phyloP scores from a whole-genome alignment of 1,140 invertebrate genomes.

The Aphelinus certus region DNA sequence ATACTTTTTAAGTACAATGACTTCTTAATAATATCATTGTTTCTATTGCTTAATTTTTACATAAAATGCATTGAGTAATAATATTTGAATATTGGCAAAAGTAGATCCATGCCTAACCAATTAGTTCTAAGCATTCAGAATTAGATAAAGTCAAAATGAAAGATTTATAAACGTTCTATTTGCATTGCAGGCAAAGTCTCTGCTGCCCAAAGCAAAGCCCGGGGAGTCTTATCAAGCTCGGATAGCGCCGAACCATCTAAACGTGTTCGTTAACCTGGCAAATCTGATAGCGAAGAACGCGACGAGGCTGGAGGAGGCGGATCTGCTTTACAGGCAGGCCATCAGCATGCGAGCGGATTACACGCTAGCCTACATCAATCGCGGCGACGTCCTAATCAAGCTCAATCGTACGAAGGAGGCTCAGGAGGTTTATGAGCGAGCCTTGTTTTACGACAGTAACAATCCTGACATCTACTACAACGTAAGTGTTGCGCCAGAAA shows the following conservation, averaged over 20 bases:
- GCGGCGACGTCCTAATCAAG: conserved; percentile 95
- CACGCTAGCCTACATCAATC: conserved; percentile 96
- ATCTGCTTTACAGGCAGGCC: conserved; percentile 91
- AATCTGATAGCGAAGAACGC: conserved; percentile 94
- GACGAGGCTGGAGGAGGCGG: conserved; percentile 91
- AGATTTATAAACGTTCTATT: not conserved
- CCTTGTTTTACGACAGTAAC: conserved; percentile 90
- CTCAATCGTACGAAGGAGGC: conserved; percentile 94
- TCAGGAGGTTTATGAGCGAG: conserved; percentile 93
- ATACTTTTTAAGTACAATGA: too few species aligned
- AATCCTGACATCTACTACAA: conserved; percentile 99
- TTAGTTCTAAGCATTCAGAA: too few species aligned
- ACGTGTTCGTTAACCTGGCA: conserved; percentile 94
- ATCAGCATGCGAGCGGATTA: conserved; percentile 98
- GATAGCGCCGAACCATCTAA: conserved; percentile 95
- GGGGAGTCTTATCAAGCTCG: conserved; percentile 94
- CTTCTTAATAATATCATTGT: not conserved
- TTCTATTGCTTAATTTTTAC: not conserved
- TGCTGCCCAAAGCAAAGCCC: conserved; percentile 89
- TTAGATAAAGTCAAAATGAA: too few species aligned
- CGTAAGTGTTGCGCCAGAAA: conserved; percentile 69
- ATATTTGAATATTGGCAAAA: too few species aligned
- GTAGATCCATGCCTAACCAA: too few species aligned
- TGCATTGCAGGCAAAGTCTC: conserved; percentile 77
- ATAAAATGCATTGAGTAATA: too few species aligned